Conservation (phyloP, 2,888 invertebrate genomes). For the Lymantria monacha region DNA sequence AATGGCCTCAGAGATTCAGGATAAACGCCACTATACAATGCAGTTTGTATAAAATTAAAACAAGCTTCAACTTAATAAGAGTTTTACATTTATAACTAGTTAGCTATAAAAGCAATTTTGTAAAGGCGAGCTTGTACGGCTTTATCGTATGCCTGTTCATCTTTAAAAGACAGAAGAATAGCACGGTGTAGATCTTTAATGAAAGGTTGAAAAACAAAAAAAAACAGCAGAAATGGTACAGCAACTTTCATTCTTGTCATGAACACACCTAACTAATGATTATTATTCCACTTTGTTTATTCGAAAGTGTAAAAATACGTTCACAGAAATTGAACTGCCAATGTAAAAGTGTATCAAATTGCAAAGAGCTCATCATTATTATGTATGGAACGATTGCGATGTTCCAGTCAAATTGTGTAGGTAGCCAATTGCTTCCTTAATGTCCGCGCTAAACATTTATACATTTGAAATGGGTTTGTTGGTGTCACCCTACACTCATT, state of each 20-base stretch:
- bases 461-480: constrained; percentile 44
- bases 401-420: constrained; percentile 38
- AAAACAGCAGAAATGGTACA: constrained; percentile 13
- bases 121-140: constrained; percentile 28
- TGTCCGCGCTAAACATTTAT: constrained; percentile 25
- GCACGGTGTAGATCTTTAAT: constrained; percentile 29
- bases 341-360: constrained; percentile 71
- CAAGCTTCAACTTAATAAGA: constrained; percentile 42
- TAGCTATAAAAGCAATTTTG: constrained; percentile 36
- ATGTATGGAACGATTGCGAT: constrained; percentile 27
- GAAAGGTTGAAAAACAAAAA: constrained; percentile 16
- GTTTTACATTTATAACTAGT: constrained; percentile 28
- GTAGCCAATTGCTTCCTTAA: constrained; percentile 38
- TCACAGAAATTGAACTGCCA: constrained; percentile 41
- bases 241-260: constrained; percentile 26
- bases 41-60: constrained; percentile 63
- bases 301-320: constrained; percentile 49
- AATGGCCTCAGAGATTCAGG: constrained; percentile 66
- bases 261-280: constrained; percentile 24
- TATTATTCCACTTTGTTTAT: constrained; percentile 25
- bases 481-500: constrained; percentile 55
- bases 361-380: constrained; percentile 47
- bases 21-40: constrained; percentile 58
- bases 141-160: constrained; percentile 25
- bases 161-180: constrained; percentile 34